A percentile compares a stretch with the other conserved stretches of the same genome.
These are phyloP conservation scores for Rana temporaria DNA, from an alignment of 2,113 vertebrate genomes.

Conservation along the genomic window DNA sequence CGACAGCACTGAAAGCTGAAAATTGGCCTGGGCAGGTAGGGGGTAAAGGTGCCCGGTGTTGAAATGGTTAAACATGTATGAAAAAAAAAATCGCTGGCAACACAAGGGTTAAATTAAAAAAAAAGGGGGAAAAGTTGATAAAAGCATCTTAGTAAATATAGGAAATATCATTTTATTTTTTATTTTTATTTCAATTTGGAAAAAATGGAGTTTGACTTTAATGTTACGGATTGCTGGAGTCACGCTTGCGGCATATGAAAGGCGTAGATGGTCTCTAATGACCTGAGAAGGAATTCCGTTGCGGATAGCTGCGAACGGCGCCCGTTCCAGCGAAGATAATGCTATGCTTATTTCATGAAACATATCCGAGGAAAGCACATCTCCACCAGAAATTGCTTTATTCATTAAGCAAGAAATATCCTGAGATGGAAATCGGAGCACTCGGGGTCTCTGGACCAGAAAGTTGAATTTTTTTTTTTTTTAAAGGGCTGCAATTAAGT, in stretches of 20 bases:
- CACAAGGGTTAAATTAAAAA: no score
- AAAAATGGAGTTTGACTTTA: neutral
- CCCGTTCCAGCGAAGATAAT: conserved; percentile 25
- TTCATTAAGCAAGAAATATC: conserved; percentile 35
- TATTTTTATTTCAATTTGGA: no score
- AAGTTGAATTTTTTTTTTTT: conserved; percentile 28
- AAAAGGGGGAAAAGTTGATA: no score
- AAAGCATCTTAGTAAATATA: no score
- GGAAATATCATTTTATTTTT: no score
- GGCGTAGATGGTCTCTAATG: conserved; percentile 29
- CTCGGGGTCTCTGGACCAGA: conserved; percentile 39
- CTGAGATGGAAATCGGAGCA: conserved; percentile 25
- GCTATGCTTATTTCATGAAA: conserved; percentile 41
- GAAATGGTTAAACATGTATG: no score
- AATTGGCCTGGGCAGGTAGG: no score
- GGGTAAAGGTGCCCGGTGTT: no score
- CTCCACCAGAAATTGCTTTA: conserved; percentile 27
- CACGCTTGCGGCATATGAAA: neutral
- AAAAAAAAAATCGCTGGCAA: no score
- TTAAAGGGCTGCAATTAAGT: conserved; percentile 12
- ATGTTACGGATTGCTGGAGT: neutral
- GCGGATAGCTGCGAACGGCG: conserved; percentile 36
- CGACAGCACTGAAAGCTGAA: no score
- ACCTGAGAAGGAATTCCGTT: conserved; percentile 28
- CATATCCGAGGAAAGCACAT: neutral